These are phyloP conservation scores for Prosopocoilus inquinatus DNA, from an alignment of 2,888 invertebrate genomes.

Conservation along the genomic window DNA sequence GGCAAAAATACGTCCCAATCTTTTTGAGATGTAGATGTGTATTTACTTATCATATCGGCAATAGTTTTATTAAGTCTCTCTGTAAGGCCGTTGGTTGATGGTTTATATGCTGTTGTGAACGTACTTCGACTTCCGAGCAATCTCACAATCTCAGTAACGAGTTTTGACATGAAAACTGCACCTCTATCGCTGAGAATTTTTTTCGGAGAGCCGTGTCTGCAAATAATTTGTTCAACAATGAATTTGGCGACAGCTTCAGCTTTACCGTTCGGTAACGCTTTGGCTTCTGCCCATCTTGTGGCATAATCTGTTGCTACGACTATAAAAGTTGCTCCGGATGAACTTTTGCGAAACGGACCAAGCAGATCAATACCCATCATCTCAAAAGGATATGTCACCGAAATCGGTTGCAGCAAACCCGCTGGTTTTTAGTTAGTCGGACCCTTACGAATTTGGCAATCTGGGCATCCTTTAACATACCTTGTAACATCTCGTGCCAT, in stretches of 20 bases:
- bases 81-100: constrained; percentile 11
- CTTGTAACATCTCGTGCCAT: neutral
- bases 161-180: neutral
- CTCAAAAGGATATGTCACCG: constrained; percentile 18
- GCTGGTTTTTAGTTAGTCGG: constrained; percentile 17
- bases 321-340: constrained; percentile 4
- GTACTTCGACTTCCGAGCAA: constrained; percentile 6
- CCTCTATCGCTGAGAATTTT: constrained; percentile 2
- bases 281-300: constrained; percentile 13
- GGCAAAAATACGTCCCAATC: neutral
- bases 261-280: constrained; percentile 11
- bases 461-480: constrained; percentile 22
- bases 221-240: constrained; percentile 6
- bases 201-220: neutral
- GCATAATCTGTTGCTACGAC: constrained; percentile 14
- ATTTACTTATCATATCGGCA: constrained; percentile 5
- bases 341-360: constrained; percentile 24
- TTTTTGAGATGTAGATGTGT: constrained; percentile 1
- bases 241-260: constrained; percentile 9
- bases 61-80: constrained; percentile 16
- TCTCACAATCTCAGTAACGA: constrained; percentile 8
- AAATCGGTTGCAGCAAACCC: constrained; percentile 16
- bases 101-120: constrained; percentile 6
- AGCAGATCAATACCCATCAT: constrained; percentile 23
- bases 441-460: constrained; percentile 27